A percentile compares a stretch with the other conserved stretches of the same genome.
Evolutionary conservation across 2,888 invertebrate genomes (phyloP).

Genomic region (Automeris io): DNA sequence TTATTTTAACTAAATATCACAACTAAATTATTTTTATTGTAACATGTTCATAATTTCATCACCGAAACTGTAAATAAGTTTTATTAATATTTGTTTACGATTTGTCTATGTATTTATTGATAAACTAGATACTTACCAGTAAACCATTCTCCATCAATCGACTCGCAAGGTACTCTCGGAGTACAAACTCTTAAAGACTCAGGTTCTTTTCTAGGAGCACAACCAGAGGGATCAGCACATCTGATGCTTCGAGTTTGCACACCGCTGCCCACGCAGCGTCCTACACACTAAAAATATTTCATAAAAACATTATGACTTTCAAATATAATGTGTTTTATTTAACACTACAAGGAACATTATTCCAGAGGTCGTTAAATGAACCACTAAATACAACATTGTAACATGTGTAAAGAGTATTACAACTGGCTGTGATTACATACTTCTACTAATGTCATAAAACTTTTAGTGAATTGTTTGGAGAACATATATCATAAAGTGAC

Average conservation of each 20-base stretch:
- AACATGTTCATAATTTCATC: too few species aligned
- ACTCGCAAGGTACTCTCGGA: constrained; percentile 78
- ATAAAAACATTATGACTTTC: background rate
- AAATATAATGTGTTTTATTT: background rate
- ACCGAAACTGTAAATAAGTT: too few species aligned
- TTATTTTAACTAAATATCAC: too few species aligned
- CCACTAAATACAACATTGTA: constrained; percentile 1
- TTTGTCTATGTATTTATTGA: background rate
- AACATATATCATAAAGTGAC: constrained; percentile 3
- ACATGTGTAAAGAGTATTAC: background rate
- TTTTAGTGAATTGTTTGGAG: constrained; percentile 3
- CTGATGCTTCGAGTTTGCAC: constrained; percentile 83
- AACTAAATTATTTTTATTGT: too few species aligned
- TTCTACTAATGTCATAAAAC: constrained; percentile 1
- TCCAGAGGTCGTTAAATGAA: background rate
- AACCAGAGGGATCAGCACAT: constrained; percentile 81
- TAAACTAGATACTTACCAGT: constrained; percentile 67
- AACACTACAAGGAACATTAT: background rate
- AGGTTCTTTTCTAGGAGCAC: constrained; percentile 75
- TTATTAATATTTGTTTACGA: too few species aligned
- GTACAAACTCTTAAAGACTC: constrained; percentile 80
- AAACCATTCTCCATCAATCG: constrained; percentile 89
- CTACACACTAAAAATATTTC: constrained; percentile 77
- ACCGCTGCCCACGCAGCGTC: constrained; percentile 84
- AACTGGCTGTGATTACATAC: background rate